Evolutionary conservation across 1,140 invertebrate genomes (phyloP).

Genomic region (Prorops nasuta): DNA sequence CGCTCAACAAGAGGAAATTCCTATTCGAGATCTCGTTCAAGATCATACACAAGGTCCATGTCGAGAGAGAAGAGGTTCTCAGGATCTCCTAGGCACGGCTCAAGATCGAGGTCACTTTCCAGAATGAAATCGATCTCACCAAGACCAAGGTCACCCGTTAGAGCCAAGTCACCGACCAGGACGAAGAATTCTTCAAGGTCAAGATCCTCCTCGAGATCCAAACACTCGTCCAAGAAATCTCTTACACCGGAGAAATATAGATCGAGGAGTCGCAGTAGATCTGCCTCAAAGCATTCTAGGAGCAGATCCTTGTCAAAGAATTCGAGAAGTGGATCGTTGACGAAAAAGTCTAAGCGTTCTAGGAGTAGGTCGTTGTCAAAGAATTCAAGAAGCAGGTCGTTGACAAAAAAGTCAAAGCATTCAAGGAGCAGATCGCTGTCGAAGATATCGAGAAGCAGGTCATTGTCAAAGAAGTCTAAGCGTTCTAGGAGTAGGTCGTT

Average conservation of each 20-base stretch:
- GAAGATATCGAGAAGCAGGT: conserved; percentile 5
- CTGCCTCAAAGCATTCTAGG: no score
- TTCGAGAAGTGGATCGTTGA: conserved; percentile 5
- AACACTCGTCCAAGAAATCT: conserved; percentile 28
- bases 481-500: conserved; percentile 1
- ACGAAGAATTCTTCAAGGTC: conserved; percentile 16
- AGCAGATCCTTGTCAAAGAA: conserved; percentile 14
- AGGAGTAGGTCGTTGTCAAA: conserved; percentile 16
- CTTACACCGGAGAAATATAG: conserved; percentile 29
- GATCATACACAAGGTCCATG: conserved; percentile 35
- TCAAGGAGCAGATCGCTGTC: conserved; percentile 16
- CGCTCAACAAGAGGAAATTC: conserved; percentile 24
- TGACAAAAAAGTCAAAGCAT: conserved; percentile 10
- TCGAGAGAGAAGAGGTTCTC: conserved; percentile 25
- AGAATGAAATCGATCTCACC: conserved; percentile 23
- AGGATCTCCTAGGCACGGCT: conserved; percentile 24
- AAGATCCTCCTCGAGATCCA: conserved; percentile 31
- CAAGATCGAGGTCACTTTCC: conserved; percentile 17
- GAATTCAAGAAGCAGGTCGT: neutral
- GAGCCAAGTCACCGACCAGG: conserved; percentile 14
- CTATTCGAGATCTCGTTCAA: conserved; percentile 36
- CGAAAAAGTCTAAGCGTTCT: conserved; percentile 1
- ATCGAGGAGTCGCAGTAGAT: conserved; percentile 35
- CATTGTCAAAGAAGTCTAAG: conserved; percentile 3
- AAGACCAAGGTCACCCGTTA: conserved; percentile 11